A percentile compares a stretch with the other conserved stretches of the same genome.
These are phyloP conservation scores for Celastrina argiolus DNA, from an alignment of 2,888 invertebrate species.

Conservation along the genomic window DNA sequence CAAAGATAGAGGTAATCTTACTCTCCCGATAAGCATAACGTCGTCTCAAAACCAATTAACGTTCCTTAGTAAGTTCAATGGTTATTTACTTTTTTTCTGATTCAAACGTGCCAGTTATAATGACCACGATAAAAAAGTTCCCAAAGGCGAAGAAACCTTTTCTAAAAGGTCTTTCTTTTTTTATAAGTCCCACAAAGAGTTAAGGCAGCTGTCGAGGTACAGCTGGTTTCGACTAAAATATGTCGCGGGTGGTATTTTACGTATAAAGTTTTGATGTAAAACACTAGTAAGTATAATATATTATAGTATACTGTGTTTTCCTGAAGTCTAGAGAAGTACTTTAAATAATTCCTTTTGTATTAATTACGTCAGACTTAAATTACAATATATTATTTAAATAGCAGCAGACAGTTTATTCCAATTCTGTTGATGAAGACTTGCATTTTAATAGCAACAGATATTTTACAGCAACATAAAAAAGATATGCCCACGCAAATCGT, in stretches of 20 bases:
- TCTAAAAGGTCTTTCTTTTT: slow-evolving; percentile 64
- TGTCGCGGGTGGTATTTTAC: slow-evolving; percentile 37
- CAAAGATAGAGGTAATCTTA: slow-evolving; percentile 6
- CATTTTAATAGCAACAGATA: too few relatives aligned
- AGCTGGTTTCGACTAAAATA: slow-evolving; percentile 51
- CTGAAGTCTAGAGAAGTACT: too few relatives aligned
- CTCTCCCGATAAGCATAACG: slow-evolving; percentile 18
- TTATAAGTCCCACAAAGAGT: slow-evolving; percentile 58
- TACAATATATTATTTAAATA: too few relatives aligned
- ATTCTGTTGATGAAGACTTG: too few relatives aligned
- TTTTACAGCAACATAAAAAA: too few relatives aligned
- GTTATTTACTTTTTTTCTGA: slow-evolving; percentile 45
- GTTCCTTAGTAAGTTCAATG: slow-evolving; percentile 41
- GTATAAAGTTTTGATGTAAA: slow-evolving; percentile 31
- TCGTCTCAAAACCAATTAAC: slow-evolving; percentile 36
- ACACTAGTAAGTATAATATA: background rate
- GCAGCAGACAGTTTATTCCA: too few relatives aligned
- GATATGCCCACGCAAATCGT: background rate
- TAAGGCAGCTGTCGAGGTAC: slow-evolving; percentile 61
- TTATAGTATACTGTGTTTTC: too few relatives aligned
- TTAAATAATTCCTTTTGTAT: too few relatives aligned
- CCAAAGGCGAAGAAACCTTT: slow-evolving; percentile 53
- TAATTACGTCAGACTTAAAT: background rate
- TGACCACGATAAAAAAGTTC: slow-evolving; percentile 54
- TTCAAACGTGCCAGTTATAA: slow-evolving; percentile 64